Conservation (phyloP, 1,140 invertebrate genomes). For the Ostrea edulis region DNA sequence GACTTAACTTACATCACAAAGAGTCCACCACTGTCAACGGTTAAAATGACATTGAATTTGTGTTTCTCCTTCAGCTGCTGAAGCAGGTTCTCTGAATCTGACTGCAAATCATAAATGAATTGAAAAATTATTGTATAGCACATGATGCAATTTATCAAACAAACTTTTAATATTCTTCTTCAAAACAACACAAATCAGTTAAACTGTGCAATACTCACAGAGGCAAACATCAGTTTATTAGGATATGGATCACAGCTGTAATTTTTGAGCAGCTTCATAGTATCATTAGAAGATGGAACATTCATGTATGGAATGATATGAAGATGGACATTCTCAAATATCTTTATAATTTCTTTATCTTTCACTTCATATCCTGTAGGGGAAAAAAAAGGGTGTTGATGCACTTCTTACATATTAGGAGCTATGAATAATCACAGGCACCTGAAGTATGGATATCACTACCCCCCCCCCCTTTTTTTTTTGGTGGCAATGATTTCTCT, state of each 20-base stretch:
- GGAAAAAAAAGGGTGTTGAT: conserved; percentile 3
- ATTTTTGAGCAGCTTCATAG: background rate
- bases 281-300: background rate
- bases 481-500: no score
- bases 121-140: background rate
- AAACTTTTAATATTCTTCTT: no score
- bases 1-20: conserved; percentile 86
- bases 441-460: no score
- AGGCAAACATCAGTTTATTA: conserved; percentile 5
- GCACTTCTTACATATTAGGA: no score
- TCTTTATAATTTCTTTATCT: conserved; percentile 90
- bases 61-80: conserved; percentile 65
- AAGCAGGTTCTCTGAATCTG: conserved; percentile 60
- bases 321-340: conserved; percentile 93
- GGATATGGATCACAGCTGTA: background rate
- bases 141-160: no score
- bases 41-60: conserved; percentile 94
- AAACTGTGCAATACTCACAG: background rate
- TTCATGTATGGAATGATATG: conserved; percentile 91
- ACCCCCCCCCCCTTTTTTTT: no score
- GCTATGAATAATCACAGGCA: no score
- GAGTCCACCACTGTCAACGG: conserved; percentile 93
- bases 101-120: conserved; percentile 64
- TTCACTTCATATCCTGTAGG: conserved; percentile 81
- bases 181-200: no score